phyloP scores from a whole-genome alignment of 2,113 vertebrate species.

The Opisthocomus hoazin region DNA sequence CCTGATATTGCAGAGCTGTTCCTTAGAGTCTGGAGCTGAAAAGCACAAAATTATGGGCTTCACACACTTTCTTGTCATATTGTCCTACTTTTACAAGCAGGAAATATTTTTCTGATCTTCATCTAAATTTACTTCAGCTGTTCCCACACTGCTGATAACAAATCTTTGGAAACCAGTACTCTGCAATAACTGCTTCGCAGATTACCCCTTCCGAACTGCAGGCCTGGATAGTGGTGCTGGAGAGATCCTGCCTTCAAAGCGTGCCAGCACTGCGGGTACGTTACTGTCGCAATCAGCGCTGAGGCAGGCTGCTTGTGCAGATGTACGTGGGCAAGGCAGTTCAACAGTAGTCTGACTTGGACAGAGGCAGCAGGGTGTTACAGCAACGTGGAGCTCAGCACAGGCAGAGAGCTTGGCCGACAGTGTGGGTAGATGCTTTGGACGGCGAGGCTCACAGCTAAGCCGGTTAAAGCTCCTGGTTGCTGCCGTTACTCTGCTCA shows the following conservation, averaged over 20 bases:
- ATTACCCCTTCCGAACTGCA: not conserved
- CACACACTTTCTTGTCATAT: not conserved
- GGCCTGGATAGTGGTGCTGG: not conserved
- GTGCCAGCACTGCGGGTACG: not conserved
- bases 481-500: not conserved
- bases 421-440: accelerated
- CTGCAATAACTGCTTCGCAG: not conserved
- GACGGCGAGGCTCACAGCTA: not conserved
- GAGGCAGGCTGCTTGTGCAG: not conserved
- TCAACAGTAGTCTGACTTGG: not conserved
- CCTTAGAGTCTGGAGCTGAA: not conserved
- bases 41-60: not conserved
- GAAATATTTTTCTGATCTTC: conserved; percentile 18
- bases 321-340: not conserved
- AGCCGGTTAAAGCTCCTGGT: not conserved
- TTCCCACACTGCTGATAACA: not conserved
- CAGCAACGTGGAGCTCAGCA: not conserved
- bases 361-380: not conserved
- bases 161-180: not conserved
- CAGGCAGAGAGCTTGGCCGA: not conserved
- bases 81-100: not conserved
- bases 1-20: not conserved
- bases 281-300: not conserved
- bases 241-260: not conserved
- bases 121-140: not conserved